Conservation (phyloP, 35 echinoderm and acorn worm species). For the Strongylocentrotus purpuratus region DNA sequence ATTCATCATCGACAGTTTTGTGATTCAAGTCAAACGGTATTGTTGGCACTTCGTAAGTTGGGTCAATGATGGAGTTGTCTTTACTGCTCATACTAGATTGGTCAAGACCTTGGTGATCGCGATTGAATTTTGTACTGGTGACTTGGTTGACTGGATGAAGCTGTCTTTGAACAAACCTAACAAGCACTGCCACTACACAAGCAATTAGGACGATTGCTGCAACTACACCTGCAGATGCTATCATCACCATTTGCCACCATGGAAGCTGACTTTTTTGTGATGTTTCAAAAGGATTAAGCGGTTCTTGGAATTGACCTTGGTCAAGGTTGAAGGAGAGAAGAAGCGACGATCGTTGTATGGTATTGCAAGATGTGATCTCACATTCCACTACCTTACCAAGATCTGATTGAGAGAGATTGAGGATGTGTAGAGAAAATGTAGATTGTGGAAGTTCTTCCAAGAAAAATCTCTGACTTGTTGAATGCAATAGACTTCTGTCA, state of each 20-base stretch:
- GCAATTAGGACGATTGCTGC: neutral
- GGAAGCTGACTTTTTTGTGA: neutral
- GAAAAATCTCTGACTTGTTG: neutral
- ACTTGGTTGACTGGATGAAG: neutral
- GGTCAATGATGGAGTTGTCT: neutral
- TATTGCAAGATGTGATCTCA: neutral
- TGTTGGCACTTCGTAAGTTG: neutral
- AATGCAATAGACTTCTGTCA: neutral
- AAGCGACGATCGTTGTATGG: neutral
- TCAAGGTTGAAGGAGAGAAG: neutral
- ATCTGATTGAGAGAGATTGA: neutral
- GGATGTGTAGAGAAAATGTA: neutral
- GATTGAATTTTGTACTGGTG: neutral
- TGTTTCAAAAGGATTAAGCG: neutral
- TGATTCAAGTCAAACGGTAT: neutral
- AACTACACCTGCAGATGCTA: neutral
- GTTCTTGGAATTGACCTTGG: neutral
- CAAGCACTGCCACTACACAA: neutral
- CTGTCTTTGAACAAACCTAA: neutral
- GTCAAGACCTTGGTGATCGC: neutral
- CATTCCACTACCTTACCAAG: neutral
- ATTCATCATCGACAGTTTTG: neutral
- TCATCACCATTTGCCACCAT: neutral
- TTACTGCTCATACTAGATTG: neutral
- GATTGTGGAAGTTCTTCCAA: neutral